Evolutionary conservation across 2,113 vertebrate species (phyloP).

Genomic region (Pholis gunnellus): DNA sequence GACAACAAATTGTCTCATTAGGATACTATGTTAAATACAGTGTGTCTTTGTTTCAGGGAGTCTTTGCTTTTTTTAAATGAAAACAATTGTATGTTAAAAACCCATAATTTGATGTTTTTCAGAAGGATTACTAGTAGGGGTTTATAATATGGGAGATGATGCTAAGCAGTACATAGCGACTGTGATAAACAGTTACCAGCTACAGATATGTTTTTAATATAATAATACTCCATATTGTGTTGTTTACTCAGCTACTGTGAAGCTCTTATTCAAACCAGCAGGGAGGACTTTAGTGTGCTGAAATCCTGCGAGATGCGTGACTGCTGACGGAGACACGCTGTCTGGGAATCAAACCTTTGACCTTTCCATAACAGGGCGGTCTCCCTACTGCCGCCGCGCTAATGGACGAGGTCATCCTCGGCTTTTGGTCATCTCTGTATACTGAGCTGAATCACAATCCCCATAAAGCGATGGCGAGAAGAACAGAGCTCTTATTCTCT

Average conservation of each 20-base stretch:
- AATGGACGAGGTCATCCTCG: constrained; percentile 48
- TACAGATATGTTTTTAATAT: not conserved
- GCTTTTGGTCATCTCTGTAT: constrained; percentile 57
- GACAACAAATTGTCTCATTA: constrained; percentile 66
- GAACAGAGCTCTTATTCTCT: constrained; percentile 76
- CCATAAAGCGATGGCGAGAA: constrained; percentile 60
- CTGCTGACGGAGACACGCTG: constrained; percentile 41
- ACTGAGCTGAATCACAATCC: constrained; percentile 64
- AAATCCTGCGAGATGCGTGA: constrained; percentile 31
- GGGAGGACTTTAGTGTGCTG: not conserved
- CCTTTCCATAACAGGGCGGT: constrained; percentile 59
- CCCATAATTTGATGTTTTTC: not conserved
- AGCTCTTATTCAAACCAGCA: not conserved
- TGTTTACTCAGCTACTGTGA: not conserved
- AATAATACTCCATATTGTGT: not conserved
- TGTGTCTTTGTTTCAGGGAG: constrained; percentile 13
- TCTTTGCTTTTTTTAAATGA: not conserved
- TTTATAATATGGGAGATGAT: not conserved
- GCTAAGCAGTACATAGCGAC: not conserved
- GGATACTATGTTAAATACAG: constrained; percentile 30
- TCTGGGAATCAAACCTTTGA: constrained; percentile 65
- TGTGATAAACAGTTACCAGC: not conserved
- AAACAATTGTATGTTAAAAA: not conserved
- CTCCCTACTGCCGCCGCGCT: constrained; percentile 55
- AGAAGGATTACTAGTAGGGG: not conserved